A percentile compares a stretch with the other conserved stretches of the same genome.
phyloP scores from a whole-genome alignment of 2,113 vertebrate genomes.

The Morone saxatilis region DNA sequence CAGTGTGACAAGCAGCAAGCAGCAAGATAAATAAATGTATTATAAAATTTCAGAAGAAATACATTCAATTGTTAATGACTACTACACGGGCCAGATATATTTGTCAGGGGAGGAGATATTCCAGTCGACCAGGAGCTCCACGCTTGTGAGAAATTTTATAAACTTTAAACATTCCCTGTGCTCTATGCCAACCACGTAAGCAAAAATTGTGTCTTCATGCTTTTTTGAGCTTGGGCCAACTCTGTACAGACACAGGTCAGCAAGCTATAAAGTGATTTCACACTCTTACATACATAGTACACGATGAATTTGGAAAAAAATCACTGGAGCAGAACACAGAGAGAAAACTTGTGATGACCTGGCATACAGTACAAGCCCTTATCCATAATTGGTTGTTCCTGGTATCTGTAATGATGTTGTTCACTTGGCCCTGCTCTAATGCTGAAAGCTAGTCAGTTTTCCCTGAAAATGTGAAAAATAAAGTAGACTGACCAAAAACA shows the following conservation, averaged over 20 bases:
- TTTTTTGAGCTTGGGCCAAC: not conserved
- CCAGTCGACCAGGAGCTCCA: not conserved
- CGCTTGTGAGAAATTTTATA: not conserved
- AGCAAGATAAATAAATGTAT: not conserved
- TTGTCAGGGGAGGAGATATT: not conserved
- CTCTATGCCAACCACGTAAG: not conserved
- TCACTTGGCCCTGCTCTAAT: not conserved
- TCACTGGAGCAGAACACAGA: not conserved
- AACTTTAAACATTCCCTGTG: not conserved
- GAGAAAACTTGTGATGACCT: not conserved
- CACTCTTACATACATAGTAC: not conserved
- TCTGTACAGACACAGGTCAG: not conserved
- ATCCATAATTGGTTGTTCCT: slow-evolving; percentile 22
- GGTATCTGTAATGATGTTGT: slow-evolving; percentile 24
- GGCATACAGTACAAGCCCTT: not conserved
- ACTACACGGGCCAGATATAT: not conserved
- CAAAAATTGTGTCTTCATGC: not conserved
- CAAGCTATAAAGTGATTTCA: not conserved
- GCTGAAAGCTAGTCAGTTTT: not conserved
- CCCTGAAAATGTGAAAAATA: slow-evolving; percentile 18
- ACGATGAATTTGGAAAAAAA: not conserved
- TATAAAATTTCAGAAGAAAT: not conserved
- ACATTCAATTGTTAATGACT: not conserved
- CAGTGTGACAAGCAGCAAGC: not conserved
- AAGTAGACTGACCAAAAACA: slow-evolving; percentile 9